Conservation (phyloP, 35 echinoderm and acorn worm genomes). For the Heliocidaris tuberculata region DNA sequence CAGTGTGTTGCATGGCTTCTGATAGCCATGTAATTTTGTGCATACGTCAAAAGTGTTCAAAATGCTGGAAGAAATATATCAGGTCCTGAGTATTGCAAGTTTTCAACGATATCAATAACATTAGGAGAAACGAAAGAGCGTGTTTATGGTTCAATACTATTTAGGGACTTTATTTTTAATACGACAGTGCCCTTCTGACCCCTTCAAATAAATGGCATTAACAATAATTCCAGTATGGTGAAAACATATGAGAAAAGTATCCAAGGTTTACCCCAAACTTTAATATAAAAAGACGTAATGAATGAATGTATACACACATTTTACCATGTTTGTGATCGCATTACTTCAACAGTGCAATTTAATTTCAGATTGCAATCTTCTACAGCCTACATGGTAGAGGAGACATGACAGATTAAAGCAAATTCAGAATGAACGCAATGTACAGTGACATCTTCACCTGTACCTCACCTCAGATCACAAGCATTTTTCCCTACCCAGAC, state of each 20-base stretch:
- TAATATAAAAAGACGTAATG: neutral
- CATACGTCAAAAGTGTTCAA: no score
- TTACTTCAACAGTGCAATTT: neutral
- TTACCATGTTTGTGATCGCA: neutral
- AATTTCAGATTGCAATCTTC: neutral
- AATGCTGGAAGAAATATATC: no score
- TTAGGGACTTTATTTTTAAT: no score
- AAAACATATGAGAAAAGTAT: neutral
- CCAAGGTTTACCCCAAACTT: neutral
- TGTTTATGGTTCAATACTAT: no score
- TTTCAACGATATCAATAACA: no score
- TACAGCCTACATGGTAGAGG: neutral
- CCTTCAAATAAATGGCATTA: neutral
- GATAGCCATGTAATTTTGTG: no score
- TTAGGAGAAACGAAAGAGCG: no score
- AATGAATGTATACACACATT: no score
- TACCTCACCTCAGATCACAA: neutral
- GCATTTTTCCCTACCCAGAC: neutral
- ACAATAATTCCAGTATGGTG: neutral
- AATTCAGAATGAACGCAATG: neutral
- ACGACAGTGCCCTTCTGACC: no score
- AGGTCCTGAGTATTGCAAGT: no score
- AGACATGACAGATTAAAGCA: neutral
- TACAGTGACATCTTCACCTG: constrained; percentile 15
- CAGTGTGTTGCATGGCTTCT: no score